Base-by-base conservation (phyloP, 2,888 invertebrate genomes). In the Sycophila texana region DNA sequence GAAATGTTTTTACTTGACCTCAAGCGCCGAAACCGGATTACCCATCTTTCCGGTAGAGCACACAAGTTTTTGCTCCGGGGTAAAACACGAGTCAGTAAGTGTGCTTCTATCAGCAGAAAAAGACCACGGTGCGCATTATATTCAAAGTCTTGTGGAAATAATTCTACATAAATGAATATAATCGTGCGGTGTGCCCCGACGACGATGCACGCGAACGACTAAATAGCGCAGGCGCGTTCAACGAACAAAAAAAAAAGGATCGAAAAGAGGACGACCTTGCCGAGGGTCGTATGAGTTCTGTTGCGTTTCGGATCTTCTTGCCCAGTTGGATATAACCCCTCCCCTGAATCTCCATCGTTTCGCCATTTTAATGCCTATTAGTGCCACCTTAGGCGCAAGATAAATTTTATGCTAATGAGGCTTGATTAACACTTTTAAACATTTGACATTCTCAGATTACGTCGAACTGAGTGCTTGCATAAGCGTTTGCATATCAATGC, bases 151-250 rank as follows among this genome's bases (percentile, higher is more conserved):
- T 81, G 82, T 81, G 78, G 81, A 83, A 84, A 83, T 82, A 77
- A 81, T 83, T 83, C 67, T 83, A 82, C 84, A 83, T 84, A 84
- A 39, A 82, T 84, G 83, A 84, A 84, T 84, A 84, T 74, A 73
- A 77, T 80, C 76, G 26, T 26, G 73, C 65, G 58, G 47, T 53
- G 53, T 18, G 63, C 30, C 18, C 39, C 39, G 39, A 5, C 55
- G 30, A 63, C 68, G 72, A 57, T 55, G 61, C 71, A 58, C 49
- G 47, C 51, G 53, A 53, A 53, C 4, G 53, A 53, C 53, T n/a
- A 4, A 7, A 7, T 39, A 39, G n/a, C 47, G 63, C n/a, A 30
- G 12, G 18, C 16, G 16, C 61, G 30, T n/a, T n/a, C n/a, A 30
- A 20, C 20, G 16, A 1, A 10, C 10, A 10, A 60, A 18, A 5